Conservation (phyloP, 1,140 invertebrate species). For the Ostrea edulis region DNA sequence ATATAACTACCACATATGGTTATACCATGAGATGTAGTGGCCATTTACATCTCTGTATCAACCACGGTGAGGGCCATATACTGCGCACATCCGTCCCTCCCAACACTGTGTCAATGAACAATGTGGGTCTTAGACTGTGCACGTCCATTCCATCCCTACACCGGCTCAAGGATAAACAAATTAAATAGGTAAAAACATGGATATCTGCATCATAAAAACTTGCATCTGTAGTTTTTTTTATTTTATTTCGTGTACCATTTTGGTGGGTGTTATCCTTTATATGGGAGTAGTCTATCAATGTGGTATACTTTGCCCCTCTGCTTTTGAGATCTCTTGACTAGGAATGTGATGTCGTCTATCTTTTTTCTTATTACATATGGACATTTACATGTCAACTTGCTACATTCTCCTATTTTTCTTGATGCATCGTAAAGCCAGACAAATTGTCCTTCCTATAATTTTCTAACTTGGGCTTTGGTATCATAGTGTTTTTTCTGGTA, state of each 20-base stretch:
- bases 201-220: no score
- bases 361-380: conserved; percentile 54
- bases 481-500: conserved; percentile 54
- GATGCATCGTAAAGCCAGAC: conserved; percentile 57
- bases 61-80: no score
- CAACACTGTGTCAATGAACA: no score
- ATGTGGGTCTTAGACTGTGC: no score
- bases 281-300: conserved; percentile 38
- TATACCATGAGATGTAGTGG: no score
- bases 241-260: conserved; percentile 30
- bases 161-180: no score
- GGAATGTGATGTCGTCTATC: conserved; percentile 7
- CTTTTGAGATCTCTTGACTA: conserved; percentile 37
- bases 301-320: conserved; percentile 16
- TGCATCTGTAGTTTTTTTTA: neutral
- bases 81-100: no score
- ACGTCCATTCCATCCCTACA: no score
- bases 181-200: no score
- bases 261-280: conserved; percentile 29
- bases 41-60: no score
- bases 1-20: no score
- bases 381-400: conserved; percentile 60
- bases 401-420: conserved; percentile 53
- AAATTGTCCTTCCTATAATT: conserved; percentile 43
- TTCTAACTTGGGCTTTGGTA: neutral